Base-by-base conservation (phyloP, 2,113 vertebrate genomes). In the Glaucidium brasilianum region DNA sequence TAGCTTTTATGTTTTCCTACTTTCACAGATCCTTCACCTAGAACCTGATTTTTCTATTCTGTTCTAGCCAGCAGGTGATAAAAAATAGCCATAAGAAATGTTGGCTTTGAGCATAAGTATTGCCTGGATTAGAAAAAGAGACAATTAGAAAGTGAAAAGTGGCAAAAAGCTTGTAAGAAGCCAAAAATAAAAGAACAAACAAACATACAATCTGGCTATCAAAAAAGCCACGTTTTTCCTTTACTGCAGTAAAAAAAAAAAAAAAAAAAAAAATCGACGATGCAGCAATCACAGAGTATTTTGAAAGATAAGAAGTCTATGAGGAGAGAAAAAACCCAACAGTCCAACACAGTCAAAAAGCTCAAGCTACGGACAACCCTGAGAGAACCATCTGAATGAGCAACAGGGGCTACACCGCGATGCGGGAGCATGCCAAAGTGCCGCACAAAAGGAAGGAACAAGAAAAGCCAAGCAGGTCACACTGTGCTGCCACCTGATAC, bases 171-270 rank as follows among this genome's bases (percentile, higher is more conserved):
- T 86, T 34, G 25, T 43, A 73, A 80, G 81, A 83, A 94, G 85
- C 88, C 90, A 90, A 90, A 93, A 96, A 73, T 74, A 89, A 91
- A 96, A 72, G 71, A 94, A 90, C 77, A 91, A 95, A 83, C 60
- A 78, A 91, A 86, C 91, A 30, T 77, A 76, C 77, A 93, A 93
- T 82, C 92, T 93, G 90, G 62, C 85, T 66, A 72, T 39, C 39
- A 52, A n/a, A 91, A 88, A 74, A 32, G 41, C 23, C 52, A 86
- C 1, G 0, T 74, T 85, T 80, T 55, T 5, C 43, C 39, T 35
- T 87, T 49, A 23, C 53, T 64, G 43, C 76, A 75, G 67, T 37
- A 60, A 62, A 60, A 62, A 60, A 62, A 60, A 62, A 60, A 62
- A 60, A 62, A 60, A 62, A 60, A 62, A 60, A 62, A 60, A 62